phyloP scores from a whole-genome alignment of 2,888 invertebrate species.

The Boloria euphrosyne region DNA sequence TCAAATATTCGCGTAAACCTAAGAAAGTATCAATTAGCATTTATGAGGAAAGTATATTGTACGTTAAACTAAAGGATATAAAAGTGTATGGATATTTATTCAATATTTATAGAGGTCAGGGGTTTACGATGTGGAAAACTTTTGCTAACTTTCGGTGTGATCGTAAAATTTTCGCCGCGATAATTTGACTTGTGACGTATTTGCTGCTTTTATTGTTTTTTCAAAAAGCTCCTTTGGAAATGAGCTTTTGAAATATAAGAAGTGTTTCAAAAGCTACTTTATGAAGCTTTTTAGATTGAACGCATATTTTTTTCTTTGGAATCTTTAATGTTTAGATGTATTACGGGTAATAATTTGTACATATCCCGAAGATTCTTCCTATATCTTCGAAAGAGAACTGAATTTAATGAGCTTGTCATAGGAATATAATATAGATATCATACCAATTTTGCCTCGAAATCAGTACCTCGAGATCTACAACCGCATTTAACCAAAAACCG shows the following conservation, averaged over 20 bases:
- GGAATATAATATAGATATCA: too few relatives aligned
- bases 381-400: too few relatives aligned
- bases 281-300: too few relatives aligned
- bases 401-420: too few relatives aligned
- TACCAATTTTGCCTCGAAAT: too few relatives aligned
- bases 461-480: too few relatives aligned
- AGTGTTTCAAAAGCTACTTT: not conserved
- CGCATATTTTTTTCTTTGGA: too few relatives aligned
- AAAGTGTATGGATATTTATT: constrained; percentile 54
- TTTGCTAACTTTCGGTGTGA: constrained; percentile 33
- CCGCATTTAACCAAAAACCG: too few relatives aligned
- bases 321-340: too few relatives aligned
- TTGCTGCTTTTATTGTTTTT: constrained; percentile 8
- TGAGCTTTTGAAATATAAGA: not conserved
- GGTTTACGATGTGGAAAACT: constrained; percentile 58
- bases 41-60: constrained; percentile 4
- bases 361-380: too few relatives aligned
- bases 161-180: constrained; percentile 31
- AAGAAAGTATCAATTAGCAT: constrained; percentile 3
- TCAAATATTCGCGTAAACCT: too few relatives aligned
- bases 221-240: not conserved
- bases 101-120: constrained; percentile 55
- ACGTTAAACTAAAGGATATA: constrained; percentile 39
- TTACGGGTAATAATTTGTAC: too few relatives aligned
- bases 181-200: constrained; percentile 20